Evolutionary conservation across 2,797 vertebrate genomes (phyloP).

Genomic region (Premnoplex brunnescens): DNA sequence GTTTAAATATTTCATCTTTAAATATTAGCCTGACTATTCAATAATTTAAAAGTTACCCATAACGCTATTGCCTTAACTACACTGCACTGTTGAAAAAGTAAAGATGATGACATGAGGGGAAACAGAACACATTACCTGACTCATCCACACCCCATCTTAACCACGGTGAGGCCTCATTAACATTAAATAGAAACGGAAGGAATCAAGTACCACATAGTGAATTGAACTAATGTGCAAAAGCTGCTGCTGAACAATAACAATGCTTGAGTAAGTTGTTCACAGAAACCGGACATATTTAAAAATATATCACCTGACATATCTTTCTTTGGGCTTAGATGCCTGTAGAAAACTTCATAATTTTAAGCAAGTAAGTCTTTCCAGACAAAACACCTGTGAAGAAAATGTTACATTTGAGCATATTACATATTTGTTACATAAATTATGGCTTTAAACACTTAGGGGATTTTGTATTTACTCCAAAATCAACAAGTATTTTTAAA

Average conservation of each 20-base stretch:
- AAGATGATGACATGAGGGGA: background rate
- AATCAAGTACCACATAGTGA: background rate
- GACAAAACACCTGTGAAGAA: background rate
- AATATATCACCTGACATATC: background rate
- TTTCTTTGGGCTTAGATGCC: background rate
- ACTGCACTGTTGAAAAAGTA: background rate
- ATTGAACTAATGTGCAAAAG: background rate
- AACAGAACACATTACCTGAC: background rate
- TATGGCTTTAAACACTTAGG: background rate
- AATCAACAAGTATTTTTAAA: background rate
- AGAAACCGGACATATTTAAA: background rate
- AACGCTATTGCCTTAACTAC: background rate
- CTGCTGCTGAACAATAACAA: background rate
- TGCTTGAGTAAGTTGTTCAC: background rate
- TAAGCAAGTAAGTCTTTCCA: background rate
- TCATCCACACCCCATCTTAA: background rate
- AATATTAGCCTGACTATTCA: background rate
- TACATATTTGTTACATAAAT: background rate
- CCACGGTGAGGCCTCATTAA: background rate
- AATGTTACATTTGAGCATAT: background rate
- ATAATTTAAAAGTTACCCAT: background rate
- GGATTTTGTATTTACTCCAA: background rate
- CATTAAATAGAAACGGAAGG: background rate
- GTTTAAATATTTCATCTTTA: background rate
- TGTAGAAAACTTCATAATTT: background rate